These are phyloP conservation scores for Drosophila hydei DNA, from an alignment of 1,140 invertebrate genomes.

Conservation along the genomic window DNA sequence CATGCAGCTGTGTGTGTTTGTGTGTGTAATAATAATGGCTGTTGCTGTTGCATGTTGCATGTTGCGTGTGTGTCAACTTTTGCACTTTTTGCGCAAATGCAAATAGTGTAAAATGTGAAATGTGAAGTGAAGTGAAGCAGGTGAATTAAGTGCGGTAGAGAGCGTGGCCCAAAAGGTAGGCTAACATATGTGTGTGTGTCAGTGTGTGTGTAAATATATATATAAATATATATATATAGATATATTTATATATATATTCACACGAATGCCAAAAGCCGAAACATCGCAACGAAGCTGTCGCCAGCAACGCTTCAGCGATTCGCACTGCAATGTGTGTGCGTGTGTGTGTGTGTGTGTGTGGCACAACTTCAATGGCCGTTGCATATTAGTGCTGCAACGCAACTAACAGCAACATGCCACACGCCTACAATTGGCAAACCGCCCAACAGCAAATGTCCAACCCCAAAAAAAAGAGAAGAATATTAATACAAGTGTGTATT, in stretches of 20 bases:
- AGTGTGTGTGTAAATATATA: background rate
- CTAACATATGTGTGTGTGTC: slow-evolving; percentile 4
- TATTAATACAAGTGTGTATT: too few species aligned
- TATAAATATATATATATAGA: slow-evolving; percentile 49
- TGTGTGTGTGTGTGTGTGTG: slow-evolving; percentile 29
- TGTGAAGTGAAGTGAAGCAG: slow-evolving; percentile 28
- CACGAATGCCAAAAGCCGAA: slow-evolving; percentile 54
- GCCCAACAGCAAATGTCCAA: slow-evolving; percentile 32
- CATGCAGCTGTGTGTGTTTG: slow-evolving; percentile 25
- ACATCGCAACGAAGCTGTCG: slow-evolving; percentile 33
- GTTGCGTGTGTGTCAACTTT: slow-evolving; percentile 76
- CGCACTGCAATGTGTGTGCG: slow-evolving; percentile 33
- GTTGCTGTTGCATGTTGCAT: slow-evolving; percentile 22
- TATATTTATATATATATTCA: slow-evolving; percentile 73
- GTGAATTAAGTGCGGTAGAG: slow-evolving; percentile 15
- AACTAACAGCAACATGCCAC: slow-evolving; percentile 40
- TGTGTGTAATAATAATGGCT: slow-evolving; percentile 20
- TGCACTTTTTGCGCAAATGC: slow-evolving; percentile 79
- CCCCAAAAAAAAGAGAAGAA: slow-evolving; percentile 7
- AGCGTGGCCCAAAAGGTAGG: background rate
- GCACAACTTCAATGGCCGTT: slow-evolving; percentile 70
- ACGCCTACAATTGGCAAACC: slow-evolving; percentile 51
- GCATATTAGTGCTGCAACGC: slow-evolving; percentile 42
- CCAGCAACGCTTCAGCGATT: slow-evolving; percentile 71
- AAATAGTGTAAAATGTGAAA: slow-evolving; percentile 73